A percentile compares a stretch with the other conserved stretches of the same genome.
phyloP scores from a whole-genome alignment of 2,113 vertebrate species.

The Burhinus oedicnemus region DNA sequence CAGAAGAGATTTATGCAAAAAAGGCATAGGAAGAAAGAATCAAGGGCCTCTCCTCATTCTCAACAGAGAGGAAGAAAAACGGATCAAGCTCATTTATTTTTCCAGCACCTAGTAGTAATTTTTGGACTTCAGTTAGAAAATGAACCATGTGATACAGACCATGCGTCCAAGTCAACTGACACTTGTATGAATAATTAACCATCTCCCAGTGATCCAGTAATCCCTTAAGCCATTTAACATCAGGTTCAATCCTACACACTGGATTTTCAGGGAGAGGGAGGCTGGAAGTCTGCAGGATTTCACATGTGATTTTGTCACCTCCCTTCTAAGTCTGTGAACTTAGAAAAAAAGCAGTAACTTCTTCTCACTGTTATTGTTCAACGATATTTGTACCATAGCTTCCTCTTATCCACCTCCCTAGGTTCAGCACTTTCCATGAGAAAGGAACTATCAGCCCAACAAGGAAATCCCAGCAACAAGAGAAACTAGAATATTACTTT shows the following conservation, averaged over 20 bases:
- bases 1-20: not conserved
- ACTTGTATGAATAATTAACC: slow-evolving; percentile 57
- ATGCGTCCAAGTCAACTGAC: slow-evolving; percentile 22
- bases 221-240: slow-evolving; percentile 62
- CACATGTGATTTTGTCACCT: slow-evolving; percentile 26
- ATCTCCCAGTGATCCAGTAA: slow-evolving; percentile 39
- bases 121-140: slow-evolving; percentile 24
- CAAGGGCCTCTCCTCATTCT: not conserved
- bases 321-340: not conserved
- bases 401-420: not conserved
- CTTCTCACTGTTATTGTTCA: not conserved
- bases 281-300: slow-evolving; percentile 25
- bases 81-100: not conserved
- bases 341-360: not conserved
- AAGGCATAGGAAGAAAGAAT: not conserved
- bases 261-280: slow-evolving; percentile 10
- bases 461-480: not conserved
- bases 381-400: not conserved
- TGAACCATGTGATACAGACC: slow-evolving; percentile 4
- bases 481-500: not conserved
- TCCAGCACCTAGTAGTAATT: not conserved
- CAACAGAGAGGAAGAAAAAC: not conserved
- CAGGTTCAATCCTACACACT: slow-evolving; percentile 37
- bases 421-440: not conserved
- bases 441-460: not conserved